A percentile compares a stretch with the other conserved stretches of the same genome.
Evolutionary conservation across 2,113 vertebrate species (phyloP).

Genomic region (Oxyruncus cristatus): DNA sequence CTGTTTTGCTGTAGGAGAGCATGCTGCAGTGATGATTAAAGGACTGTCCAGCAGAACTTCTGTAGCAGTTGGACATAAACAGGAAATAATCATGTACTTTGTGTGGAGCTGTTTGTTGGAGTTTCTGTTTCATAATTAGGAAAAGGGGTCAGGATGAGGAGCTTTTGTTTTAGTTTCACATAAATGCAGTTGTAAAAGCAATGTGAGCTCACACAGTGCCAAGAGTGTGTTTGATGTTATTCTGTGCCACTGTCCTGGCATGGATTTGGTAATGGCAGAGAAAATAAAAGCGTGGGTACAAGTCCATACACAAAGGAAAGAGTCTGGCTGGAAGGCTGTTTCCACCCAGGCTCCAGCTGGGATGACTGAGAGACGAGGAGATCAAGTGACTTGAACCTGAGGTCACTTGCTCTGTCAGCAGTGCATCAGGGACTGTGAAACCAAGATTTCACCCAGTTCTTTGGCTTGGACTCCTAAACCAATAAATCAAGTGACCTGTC

Average conservation of each 20-base stretch:
- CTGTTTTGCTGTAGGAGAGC: background rate
- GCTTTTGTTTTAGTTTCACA: background rate
- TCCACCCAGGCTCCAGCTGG: slow-evolving; percentile 19
- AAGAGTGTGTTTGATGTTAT: background rate
- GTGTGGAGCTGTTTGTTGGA: background rate
- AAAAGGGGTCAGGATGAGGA: background rate
- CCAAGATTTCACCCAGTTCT: slow-evolving; percentile 31
- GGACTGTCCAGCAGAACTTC: background rate
- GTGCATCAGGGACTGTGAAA: slow-evolving; percentile 35
- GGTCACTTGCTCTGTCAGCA: slow-evolving; percentile 58
- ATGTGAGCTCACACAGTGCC: rapidly evolving
- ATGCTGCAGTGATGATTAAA: rapidly evolving
- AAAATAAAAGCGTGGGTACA: background rate
- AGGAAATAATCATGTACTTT: background rate
- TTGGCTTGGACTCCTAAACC: background rate
- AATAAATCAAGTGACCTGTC: slow-evolving; percentile 55
- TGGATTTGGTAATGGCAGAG: background rate
- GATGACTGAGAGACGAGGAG: background rate
- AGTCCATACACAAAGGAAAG: background rate
- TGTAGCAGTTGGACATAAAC: background rate
- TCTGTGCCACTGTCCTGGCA: background rate
- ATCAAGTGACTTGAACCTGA: slow-evolving; percentile 45
- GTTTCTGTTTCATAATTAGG: background rate
- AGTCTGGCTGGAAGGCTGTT: background rate
- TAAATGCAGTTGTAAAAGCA: background rate